phyloP scores from a whole-genome alignment of 23 tunicate species.

The Styela clava region DNA sequence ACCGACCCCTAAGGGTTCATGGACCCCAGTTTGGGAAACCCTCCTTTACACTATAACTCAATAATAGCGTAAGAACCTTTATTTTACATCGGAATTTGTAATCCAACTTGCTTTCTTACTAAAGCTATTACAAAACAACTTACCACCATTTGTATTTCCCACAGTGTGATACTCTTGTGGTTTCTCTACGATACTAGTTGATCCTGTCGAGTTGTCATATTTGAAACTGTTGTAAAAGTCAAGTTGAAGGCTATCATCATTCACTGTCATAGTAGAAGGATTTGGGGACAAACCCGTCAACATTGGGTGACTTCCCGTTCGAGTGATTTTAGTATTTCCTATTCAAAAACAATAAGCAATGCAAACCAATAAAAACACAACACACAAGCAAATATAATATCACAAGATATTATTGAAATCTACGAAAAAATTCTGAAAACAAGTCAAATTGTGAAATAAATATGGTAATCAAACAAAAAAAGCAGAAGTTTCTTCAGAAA shows the following conservation, averaged over 20 bases:
- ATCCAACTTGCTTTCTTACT: background rate
- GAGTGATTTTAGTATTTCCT: constrained; percentile 28
- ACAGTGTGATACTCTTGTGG: background rate
- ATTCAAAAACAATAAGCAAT: constrained; percentile 6
- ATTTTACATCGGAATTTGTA: too few species aligned
- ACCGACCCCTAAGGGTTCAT: too few species aligned
- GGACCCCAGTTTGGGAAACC: too few species aligned
- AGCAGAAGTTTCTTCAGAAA: background rate
- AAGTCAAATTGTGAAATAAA: background rate
- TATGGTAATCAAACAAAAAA: background rate
- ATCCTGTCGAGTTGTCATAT: constrained; percentile 36
- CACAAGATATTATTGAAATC: background rate
- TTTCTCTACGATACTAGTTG: constrained; percentile 24
- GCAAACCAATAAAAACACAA: constrained; percentile 10
- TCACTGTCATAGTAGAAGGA: constrained; percentile 2
- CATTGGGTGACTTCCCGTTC: constrained; percentile 29
- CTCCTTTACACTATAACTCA: background rate
- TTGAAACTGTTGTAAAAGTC: constrained; percentile 42
- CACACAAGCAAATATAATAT: constrained; percentile 1
- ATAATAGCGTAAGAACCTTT: background rate
- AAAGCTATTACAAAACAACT: background rate
- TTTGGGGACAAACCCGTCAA: constrained; percentile 30
- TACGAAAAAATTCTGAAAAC: background rate
- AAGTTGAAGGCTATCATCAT: constrained; percentile 21
- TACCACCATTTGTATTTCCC: background rate